phyloP scores from a whole-genome alignment of 2,888 invertebrate species.

The Sympetrum striolatum region DNA sequence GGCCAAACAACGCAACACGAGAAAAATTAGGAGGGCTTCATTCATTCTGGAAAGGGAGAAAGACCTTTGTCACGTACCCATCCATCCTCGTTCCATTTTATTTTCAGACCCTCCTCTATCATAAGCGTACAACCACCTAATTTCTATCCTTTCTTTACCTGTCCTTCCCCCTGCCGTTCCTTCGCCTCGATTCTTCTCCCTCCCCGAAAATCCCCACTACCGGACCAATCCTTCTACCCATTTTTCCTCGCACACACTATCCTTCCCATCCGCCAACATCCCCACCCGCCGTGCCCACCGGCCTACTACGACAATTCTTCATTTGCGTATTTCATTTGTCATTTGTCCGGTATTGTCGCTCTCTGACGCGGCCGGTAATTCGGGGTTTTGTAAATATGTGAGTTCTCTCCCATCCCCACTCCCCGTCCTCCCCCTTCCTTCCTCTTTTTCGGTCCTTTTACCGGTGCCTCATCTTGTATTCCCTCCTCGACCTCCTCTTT shows the following conservation, averaged over 20 bases:
- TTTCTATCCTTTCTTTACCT: neutral
- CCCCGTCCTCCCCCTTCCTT: neutral
- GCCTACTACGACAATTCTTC: conserved; percentile 63
- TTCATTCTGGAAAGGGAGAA: neutral
- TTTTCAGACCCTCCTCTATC: conserved; percentile 42
- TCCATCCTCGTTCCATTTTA: neutral
- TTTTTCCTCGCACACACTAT: neutral
- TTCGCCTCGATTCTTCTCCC: conserved; percentile 50
- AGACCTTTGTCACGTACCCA: neutral
- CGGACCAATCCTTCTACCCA: conserved; percentile 48
- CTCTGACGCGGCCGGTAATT: conserved; percentile 37
- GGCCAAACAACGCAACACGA: neutral
- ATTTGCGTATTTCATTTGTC: conserved; percentile 65
- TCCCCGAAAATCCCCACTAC: conserved; percentile 47
- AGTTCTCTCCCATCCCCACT: conserved; percentile 2
- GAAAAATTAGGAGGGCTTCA: neutral
- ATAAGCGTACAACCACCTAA: neutral
- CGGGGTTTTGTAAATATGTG: conserved; percentile 44
- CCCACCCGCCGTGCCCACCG: conserved; percentile 55
- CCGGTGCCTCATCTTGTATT: conserved; percentile 46
- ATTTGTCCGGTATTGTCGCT: conserved; percentile 62
- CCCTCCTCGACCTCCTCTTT: conserved; percentile 28
- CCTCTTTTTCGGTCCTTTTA: conserved; percentile 3
- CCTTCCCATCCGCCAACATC: conserved; percentile 48
- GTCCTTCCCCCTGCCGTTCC: conserved; percentile 49